Conservation (phyloP, 2,113 vertebrate species). For the Odocoileus virginianus region DNA sequence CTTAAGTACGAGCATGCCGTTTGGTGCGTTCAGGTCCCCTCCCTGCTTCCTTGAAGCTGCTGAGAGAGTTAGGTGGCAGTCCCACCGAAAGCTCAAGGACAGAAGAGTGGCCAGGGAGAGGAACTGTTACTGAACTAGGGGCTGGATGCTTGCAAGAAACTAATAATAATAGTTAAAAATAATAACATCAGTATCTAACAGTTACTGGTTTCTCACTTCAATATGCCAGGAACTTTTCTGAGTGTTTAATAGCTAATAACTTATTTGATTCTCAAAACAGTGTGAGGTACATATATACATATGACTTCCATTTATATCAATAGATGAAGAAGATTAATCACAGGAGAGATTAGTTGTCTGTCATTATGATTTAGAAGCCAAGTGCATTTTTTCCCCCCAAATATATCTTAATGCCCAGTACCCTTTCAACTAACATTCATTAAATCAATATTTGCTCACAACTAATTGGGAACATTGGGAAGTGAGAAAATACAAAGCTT, state of each 20-base stretch:
- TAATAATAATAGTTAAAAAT: background rate
- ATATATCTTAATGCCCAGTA: background rate
- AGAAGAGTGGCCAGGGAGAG: background rate
- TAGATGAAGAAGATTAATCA: background rate
- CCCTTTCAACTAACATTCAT: background rate
- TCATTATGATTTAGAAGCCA: background rate
- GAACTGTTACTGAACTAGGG: background rate
- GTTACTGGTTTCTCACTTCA: background rate
- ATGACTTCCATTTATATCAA: background rate
- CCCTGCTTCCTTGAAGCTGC: background rate
- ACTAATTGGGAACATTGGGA: background rate
- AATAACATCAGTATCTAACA: background rate
- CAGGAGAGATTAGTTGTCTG: background rate
- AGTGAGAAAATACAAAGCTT: background rate
- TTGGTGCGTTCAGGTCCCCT: background rate
- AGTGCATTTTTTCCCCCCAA: accelerated
- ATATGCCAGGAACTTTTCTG: background rate
- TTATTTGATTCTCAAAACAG: background rate
- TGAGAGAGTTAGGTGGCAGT: background rate
- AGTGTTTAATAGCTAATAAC: background rate
- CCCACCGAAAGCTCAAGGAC: background rate
- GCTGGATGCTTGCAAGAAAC: background rate
- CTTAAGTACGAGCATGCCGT: background rate
- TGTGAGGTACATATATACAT: background rate
- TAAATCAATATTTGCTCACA: background rate